Evolutionary conservation across 2,797 vertebrate genomes (phyloP), one percentile per base, ranked within the genome.

Genomic region (Salarias fasciatus): DNA sequence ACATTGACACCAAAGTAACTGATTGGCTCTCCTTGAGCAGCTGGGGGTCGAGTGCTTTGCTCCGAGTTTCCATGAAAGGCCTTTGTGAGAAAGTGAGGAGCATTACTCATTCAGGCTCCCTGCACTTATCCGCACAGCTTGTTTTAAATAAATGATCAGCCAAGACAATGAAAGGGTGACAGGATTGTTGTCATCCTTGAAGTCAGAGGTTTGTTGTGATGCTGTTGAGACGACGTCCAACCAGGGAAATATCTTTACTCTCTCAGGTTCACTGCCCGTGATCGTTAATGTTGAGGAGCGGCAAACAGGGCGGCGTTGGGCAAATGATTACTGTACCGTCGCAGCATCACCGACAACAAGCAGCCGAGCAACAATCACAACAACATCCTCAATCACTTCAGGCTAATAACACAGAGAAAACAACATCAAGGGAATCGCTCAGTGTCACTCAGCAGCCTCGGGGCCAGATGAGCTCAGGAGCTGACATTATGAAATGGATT

Each of bases 401-500:
- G 70, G 69, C 61, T 49, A 78, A 78, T 69, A 82, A 83, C 63
- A 77, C 66, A 57, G 40, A 53, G 55, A 53, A 72, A 75, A 77
- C 63, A 79, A 83, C 77, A 85, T 77, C 82, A 76, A 79, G 77
- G 68, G 71, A 83, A 79, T 80, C 63, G 33, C 47, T 82, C 43
- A 12, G 55, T 75, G 82, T 87, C 87, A 85, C 70, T 82, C 80
- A 70, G 68, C 60, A 33, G 69, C 73, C 63, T 60, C 15, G 4
- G 66, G 67, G 64, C 30, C 1, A 86, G 85, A 90, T 69, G 77
- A 87, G 82, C 69, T 86, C 84, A 58, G 62, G 72, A 73, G 83
- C 83, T 83, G 89, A 89, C 90, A 79, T 88, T 83, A 89, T 75
- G 72, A 87, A 92, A 92, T 88, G 73, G 85, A 92, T 92, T 92